Base-by-base conservation (phyloP, 2,797 vertebrate species). In the Chloroceryle amazona region DNA sequence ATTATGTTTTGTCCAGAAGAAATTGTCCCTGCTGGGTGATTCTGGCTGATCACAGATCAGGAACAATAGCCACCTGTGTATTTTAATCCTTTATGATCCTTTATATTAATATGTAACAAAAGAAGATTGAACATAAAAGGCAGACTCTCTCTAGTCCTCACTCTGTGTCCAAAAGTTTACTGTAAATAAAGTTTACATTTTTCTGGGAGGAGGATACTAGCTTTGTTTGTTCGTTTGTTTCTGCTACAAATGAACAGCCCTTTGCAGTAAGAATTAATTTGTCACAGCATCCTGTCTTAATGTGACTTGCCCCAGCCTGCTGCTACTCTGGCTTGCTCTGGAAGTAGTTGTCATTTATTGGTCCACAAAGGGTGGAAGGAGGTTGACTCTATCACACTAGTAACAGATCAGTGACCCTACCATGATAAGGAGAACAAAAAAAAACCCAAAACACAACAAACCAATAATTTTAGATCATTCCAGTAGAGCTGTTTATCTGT, bases 41-140 rank as follows among this genome's bases (percentile, higher is more conserved):
- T 83, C 19, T 42, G 22, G 22, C 33, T 88, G 41, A 84, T 75
- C 39, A 66, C 17, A 66, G 51, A 16, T 58, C 73, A 73, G 54
- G 60, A 94, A 96, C 80, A 96, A 94, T 62, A 86, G 73, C 31
- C 62, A 89, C 90, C 62, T 94, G 81, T 96, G 14, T 46, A 28
- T 65, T 75, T 81, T 90, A 93, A 79, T 93, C 92, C 65, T 73
- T 81, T n/a, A 31, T 58, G 23, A 65, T 70, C 57, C 46, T 68
- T 72, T 85, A 55, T 18, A 86, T 57, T 81, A 86, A 75, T 79
- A 31, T 75, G 81, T 75, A 86, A 86, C 55, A 51, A 39, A 62
- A 81, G 39, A 80, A 72, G 65, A 42, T 90, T 84, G 52, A 25
- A 37, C 12, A 0, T 7, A 68, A 57, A 81, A 81, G 37, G 22